Conservation (phyloP, 2,113 vertebrate genomes). For the Tragelaphus buxtoni region DNA sequence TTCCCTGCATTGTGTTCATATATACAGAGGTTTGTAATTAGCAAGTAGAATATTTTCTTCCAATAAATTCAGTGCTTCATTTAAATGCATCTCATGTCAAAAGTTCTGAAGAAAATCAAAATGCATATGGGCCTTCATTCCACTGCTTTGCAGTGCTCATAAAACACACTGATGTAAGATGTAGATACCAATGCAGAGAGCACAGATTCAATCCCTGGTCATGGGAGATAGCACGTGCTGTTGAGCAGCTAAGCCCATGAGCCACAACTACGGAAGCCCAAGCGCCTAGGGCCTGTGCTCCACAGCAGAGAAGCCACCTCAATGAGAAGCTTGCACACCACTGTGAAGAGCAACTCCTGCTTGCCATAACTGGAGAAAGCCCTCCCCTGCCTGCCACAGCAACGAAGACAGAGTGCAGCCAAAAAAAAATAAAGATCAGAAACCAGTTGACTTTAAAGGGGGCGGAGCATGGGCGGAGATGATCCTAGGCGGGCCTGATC, state of each 20-base stretch:
- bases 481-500: neutral
- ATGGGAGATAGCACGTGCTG: neutral
- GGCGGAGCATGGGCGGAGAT: neutral
- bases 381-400: neutral
- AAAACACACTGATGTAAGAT: neutral
- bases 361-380: neutral
- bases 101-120: neutral
- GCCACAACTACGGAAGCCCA: neutral
- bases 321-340: fast-evolving
- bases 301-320: neutral
- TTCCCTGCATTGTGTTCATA: neutral
- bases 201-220: neutral
- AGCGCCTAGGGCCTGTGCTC: neutral
- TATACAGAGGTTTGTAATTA: neutral
- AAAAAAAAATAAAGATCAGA: neutral
- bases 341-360: neutral
- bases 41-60: neutral
- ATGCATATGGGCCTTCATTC: neutral
- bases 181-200: neutral
- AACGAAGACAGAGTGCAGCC: neutral
- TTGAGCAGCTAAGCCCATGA: neutral
- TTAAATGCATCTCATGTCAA: neutral
- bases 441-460: neutral
- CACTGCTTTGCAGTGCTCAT: neutral
- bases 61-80: neutral